Percentiles rank a stretch among this genome's conserved stretches.
Conservation (phyloP, 2,888 invertebrate genomes). For the Chymomyza caudatula region DNA sequence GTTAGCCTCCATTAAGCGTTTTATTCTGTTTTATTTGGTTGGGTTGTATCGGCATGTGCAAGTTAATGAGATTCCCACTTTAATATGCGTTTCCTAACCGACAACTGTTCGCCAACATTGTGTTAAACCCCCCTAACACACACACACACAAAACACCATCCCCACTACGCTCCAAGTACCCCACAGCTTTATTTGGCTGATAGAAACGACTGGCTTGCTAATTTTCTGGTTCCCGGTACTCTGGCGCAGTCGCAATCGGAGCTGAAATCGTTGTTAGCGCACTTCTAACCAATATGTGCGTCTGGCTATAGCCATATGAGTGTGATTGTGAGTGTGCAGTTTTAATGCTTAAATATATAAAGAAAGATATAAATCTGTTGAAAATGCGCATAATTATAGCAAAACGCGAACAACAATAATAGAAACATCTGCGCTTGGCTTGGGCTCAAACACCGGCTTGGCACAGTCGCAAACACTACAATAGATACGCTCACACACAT, state of each 20-base stretch:
- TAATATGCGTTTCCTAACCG: not conserved
- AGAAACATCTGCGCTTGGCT: constrained; percentile 16
- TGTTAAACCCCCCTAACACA: too few relatives aligned
- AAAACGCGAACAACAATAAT: constrained; percentile 24
- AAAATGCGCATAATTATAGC: constrained; percentile 57
- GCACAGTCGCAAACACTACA: not conserved
- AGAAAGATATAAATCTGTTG: constrained; percentile 68
- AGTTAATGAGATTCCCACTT: constrained; percentile 61
- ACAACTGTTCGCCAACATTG: not conserved
- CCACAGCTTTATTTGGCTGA: not conserved
- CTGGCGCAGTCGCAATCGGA: not conserved
- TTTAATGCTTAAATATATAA: constrained; percentile 52
- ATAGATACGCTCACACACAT: constrained; percentile 1
- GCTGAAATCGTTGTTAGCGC: not conserved
- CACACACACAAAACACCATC: too few relatives aligned
- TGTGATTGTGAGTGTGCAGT: constrained; percentile 19
- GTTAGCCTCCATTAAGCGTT: not conserved
- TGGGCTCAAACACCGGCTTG: constrained; percentile 14
- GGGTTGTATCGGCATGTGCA: constrained; percentile 8
- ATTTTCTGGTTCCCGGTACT: not conserved
- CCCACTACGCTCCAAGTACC: too few relatives aligned
- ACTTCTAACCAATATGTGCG: constrained; percentile 1
- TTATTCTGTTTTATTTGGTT: not conserved
- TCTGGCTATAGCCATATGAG: not conserved
- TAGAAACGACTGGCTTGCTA: not conserved